Evolutionary conservation across 2,888 invertebrate species (phyloP), one percentile per base, ranked within the genome.

Genomic region (Tuberolachnus salignus): DNA sequence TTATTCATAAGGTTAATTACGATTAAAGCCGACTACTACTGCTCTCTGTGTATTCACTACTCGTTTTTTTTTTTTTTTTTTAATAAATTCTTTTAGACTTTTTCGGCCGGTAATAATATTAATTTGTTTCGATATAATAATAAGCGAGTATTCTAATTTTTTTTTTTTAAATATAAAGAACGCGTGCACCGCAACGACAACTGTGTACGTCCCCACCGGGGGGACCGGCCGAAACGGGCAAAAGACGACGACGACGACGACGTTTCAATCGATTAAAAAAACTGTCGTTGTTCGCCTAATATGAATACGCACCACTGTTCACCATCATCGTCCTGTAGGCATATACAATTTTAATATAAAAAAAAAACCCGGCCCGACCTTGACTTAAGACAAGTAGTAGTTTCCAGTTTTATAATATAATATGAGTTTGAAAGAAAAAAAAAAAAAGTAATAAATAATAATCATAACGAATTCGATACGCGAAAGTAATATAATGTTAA

Each of bases 341-440:
- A 51, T 64, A 21, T 64, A 44, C 14, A 21, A 44, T 13, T 64
- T 11, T 55, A 34, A 16, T 42, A 69, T 3, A 46, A n/a, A 42
- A 44, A 46, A 64, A 34, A 46, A 46, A 64, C 1, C 46, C 46
- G 16, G 34, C 61, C 70, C 51, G 71, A 71, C 57, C 71, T 71
- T 71, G 71, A 71, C 71, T 57, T 57, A 71, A 71, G 71, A 71
- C 57, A 57, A 44, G 44, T 64, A 46, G 64, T 46, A 57, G 57
- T 57, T 42, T 67, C 49, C 67, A 67, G 67, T 67, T 51, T 51
- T 67, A 53, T 67, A 55, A 4, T 34, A 34, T 34, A 55, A 63
- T 42, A 70, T 42, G 10, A 70, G 34, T 51, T 23, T 21, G 6
- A 42, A 6, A 34, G 34, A 34, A 34, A 4, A 34, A 34, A 4